Evolutionary conservation across 2,797 vertebrate genomes (phyloP), one percentile per base, ranked within the genome.

Genomic region (Microcaecilia unicolor): DNA sequence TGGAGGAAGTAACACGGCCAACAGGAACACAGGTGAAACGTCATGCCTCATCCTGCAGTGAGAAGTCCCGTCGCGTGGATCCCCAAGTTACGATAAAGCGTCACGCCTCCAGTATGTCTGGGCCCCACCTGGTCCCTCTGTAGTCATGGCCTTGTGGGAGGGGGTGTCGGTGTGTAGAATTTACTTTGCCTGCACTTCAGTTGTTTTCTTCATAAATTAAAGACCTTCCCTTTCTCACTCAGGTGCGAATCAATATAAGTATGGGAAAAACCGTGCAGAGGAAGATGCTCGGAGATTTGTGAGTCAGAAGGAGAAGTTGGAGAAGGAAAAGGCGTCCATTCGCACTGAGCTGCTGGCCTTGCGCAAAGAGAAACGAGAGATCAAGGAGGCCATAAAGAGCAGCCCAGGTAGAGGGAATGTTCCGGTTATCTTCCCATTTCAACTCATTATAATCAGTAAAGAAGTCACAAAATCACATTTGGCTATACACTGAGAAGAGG

Each of bases 241-340:
- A 99, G 96, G 84, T 61, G 88, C 87, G 34, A 94, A 92, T 67
- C 91, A 93, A 39, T 96, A 92, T 27, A 88, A 86, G 39, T 99
- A 99, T 1, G 96, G 96, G 28, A 99, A 99, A 77, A 96, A 86
- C 3, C 78, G 96, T 18, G 96, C 96, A 0, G 92, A 99, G 57
- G 93, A 99, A 54, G 96, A 99, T 0, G 95, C 96, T 36, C 76
- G 86, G 23, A 72, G 76, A 1, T 99, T 91, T 75, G 74, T 93
- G 48, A 74, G 63, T 0, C 86, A 98, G 64, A 94, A 97, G 45
- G 93, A 94, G 60, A 86, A 86, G 55, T 72, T 98, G 52, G 93
- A 98, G 66, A 90, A 83, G 45, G 84, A 93, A 64, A 97, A 93
- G 39, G 86, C 90, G 5, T 73, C 55, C 1, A 89, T 98, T 46